phyloP scores from a whole-genome alignment of 1,140 invertebrate genomes.

The Penaeus chinensis region DNA sequence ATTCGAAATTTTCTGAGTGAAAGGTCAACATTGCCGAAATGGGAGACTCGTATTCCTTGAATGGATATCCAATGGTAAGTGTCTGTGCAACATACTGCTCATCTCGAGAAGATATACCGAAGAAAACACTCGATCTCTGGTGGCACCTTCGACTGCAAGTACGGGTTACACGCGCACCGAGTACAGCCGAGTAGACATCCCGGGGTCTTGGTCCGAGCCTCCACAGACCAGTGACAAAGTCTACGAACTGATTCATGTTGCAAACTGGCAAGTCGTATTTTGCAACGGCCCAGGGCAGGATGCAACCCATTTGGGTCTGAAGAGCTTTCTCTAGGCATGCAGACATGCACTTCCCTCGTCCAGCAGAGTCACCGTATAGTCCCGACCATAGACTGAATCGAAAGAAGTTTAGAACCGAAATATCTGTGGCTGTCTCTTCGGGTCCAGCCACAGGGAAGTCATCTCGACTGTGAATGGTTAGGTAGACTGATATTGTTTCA shows the following conservation, averaged over 20 bases:
- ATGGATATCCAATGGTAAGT: not conserved
- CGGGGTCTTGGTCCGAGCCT: not conserved
- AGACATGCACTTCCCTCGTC: constrained; percentile 18
- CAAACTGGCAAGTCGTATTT: constrained; percentile 14
- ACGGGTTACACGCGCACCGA: not conserved
- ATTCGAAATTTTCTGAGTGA: not conserved
- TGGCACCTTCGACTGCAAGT: not conserved
- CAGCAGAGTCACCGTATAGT: not conserved
- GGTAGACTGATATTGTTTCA: no score
- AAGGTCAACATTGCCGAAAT: not conserved
- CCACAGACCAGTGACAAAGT: constrained; percentile 29
- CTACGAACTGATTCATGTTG: constrained; percentile 29
- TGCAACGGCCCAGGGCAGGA: constrained; percentile 6
- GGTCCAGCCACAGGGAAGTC: not conserved
- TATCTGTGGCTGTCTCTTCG: not conserved
- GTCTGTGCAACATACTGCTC: not conserved
- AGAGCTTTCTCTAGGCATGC: constrained; percentile 18
- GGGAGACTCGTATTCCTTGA: not conserved
- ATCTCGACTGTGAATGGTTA: constrained; percentile 3
- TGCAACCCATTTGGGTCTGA: constrained; percentile 15
- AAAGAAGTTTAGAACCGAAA: not conserved
- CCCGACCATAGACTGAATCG: constrained; percentile 5
- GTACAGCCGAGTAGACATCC: not conserved
- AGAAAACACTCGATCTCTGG: not conserved
- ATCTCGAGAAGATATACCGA: not conserved